These are phyloP conservation scores for Campoplex capitator DNA, from an alignment of 2,888 invertebrate genomes.

Conservation along the genomic window DNA sequence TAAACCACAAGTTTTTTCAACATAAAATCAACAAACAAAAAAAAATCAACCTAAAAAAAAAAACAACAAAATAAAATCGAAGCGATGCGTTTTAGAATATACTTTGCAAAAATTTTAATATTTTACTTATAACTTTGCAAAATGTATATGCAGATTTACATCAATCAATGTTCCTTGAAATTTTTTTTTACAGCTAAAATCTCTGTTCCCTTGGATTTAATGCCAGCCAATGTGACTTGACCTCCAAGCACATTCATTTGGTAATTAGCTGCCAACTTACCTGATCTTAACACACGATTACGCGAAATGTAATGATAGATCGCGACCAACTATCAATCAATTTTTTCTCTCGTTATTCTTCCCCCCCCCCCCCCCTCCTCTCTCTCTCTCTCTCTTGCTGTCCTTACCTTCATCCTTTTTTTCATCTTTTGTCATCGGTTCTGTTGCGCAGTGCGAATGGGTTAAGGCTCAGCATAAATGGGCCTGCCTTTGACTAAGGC, in stretches of 20 bases:
- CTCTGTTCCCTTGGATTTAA: background rate
- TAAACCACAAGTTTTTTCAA: no score
- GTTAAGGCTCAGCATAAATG: conserved; percentile 35
- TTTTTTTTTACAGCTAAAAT: background rate
- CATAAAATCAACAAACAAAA: no score
- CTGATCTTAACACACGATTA: background rate
- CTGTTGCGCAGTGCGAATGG: conserved; percentile 34
- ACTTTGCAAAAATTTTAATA: no score
- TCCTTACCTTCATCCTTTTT: conserved; percentile 10
- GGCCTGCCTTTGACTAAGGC: conserved; percentile 31
- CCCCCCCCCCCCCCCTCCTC: background rate
- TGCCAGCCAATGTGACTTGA: background rate
- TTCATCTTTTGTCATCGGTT: conserved; percentile 5
- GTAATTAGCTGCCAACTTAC: background rate
- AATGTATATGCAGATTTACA: background rate
- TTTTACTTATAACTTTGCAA: background rate
- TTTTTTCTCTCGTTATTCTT: background rate
- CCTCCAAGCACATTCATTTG: background rate
- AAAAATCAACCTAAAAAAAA: no score
- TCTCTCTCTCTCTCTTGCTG: background rate
- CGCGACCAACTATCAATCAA: background rate
- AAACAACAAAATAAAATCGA: no score
- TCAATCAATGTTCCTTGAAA: background rate
- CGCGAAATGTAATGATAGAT: background rate
- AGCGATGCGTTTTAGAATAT: no score